phyloP scores from a whole-genome alignment of 2,113 vertebrate genomes.

The Lophius piscatorius region DNA sequence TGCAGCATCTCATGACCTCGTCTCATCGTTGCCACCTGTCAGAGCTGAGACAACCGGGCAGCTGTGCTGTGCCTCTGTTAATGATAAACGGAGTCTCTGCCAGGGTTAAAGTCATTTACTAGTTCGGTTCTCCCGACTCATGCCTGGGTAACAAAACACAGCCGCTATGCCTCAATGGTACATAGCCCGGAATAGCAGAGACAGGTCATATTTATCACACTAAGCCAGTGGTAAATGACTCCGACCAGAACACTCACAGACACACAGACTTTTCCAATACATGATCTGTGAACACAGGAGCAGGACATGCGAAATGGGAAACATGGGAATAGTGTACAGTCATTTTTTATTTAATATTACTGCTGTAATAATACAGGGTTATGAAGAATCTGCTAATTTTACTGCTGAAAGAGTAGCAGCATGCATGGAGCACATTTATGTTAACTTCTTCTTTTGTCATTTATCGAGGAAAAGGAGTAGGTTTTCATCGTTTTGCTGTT shows the following conservation, averaged over 20 bases:
- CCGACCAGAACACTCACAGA: slow-evolving; percentile 11
- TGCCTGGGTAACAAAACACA: slow-evolving; percentile 56
- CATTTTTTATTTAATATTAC: neutral
- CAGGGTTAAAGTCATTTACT: slow-evolving; percentile 69
- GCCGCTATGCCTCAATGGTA: slow-evolving; percentile 63
- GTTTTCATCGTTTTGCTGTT: too few species aligned
- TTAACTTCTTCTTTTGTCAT: too few species aligned
- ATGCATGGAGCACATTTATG: neutral
- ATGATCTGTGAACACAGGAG: slow-evolving; percentile 25
- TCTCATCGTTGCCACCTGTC: slow-evolving; percentile 37
- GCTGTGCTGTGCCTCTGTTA: slow-evolving; percentile 38
- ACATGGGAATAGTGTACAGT: slow-evolving; percentile 4
- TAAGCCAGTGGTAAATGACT: slow-evolving; percentile 56
- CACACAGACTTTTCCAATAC: slow-evolving; percentile 13
- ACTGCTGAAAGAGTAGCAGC: neutral
- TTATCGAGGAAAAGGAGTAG: too few species aligned
- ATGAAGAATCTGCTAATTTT: neutral
- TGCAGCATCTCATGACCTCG: slow-evolving; percentile 55
- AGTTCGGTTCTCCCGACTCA: slow-evolving; percentile 39
- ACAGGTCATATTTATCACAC: slow-evolving; percentile 67
- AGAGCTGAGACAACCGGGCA: slow-evolving; percentile 39
- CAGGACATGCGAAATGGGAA: slow-evolving; percentile 26
- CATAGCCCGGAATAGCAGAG: slow-evolving; percentile 47
- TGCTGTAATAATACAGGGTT: neutral
- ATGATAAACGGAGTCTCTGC: slow-evolving; percentile 54